Evolutionary conservation across 2,888 invertebrate genomes (phyloP).

Genomic region (Cheilosia vulpina): DNA sequence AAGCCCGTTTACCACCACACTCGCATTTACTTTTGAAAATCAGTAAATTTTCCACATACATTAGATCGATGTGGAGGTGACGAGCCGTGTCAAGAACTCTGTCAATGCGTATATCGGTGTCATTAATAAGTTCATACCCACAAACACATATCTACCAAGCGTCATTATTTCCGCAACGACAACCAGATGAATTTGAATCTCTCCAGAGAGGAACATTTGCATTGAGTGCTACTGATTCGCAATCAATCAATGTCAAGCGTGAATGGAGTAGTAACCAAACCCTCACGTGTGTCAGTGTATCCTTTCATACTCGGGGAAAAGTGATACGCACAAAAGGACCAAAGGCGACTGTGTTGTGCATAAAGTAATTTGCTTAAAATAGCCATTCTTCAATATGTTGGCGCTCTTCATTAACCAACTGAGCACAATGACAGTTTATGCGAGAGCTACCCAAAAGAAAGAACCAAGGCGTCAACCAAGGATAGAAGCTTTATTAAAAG

Average conservation of each 20-base stretch:
- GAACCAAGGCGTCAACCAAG: conserved; percentile 7
- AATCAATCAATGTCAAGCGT: conserved; percentile 71
- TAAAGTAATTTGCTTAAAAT: conserved; percentile 73
- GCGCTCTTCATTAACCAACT: conserved; percentile 62
- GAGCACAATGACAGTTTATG: conserved; percentile 16
- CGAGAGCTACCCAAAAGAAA: conserved; percentile 2
- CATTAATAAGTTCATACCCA: conserved; percentile 18
- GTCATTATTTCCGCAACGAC: conserved; percentile 58
- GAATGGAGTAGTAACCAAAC: conserved; percentile 61
- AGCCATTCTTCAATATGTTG: conserved; percentile 66
- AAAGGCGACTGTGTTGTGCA: conserved; percentile 35
- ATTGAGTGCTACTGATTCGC: conserved; percentile 57
- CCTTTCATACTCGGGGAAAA: neutral
- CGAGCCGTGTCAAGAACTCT: neutral
- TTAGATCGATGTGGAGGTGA: neutral
- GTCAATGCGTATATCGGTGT: conserved; percentile 33
- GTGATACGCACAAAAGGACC: conserved; percentile 42
- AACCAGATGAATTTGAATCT: conserved; percentile 22
- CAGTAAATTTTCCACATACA: neutral
- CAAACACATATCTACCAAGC: neutral
- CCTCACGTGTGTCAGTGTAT: conserved; percentile 38
- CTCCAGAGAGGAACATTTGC: conserved; percentile 59
- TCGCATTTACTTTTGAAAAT: no score
- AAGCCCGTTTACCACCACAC: no score
- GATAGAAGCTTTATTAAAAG: conserved; percentile 60